phyloP scores from a whole-genome alignment of 2,888 invertebrate species.

The Agrypnus murinus region DNA sequence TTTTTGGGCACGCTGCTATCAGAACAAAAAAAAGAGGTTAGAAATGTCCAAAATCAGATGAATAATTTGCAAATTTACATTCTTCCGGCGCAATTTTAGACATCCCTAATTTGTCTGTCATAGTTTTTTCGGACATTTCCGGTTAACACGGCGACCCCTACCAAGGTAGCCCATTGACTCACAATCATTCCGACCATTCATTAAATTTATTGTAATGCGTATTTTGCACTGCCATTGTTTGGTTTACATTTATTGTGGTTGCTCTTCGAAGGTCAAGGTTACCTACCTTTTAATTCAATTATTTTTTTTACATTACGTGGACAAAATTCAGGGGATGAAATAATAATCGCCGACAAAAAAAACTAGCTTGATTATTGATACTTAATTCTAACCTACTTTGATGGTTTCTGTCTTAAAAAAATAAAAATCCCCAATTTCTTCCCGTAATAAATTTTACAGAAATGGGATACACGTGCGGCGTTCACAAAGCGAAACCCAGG shows the following conservation, averaged over 20 bases:
- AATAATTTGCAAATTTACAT: too few species aligned
- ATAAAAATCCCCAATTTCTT: slow-evolving; percentile 18
- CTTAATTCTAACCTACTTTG: too few species aligned
- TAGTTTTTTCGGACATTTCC: slow-evolving; percentile 55
- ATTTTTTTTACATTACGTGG: slow-evolving; percentile 15
- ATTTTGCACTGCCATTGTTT: slow-evolving; percentile 42
- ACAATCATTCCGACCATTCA: slow-evolving; percentile 40
- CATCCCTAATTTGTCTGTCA: slow-evolving; percentile 56
- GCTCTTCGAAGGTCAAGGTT: slow-evolving; percentile 36
- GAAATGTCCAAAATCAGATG: too few species aligned
- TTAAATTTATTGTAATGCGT: slow-evolving; percentile 44
- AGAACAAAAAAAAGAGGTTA: too few species aligned
- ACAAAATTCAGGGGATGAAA: slow-evolving; percentile 11
- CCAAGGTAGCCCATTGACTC: slow-evolving; percentile 60
- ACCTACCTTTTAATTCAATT: not conserved
- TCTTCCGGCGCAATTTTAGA: not conserved
- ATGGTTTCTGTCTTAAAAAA: not conserved
- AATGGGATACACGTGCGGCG: slow-evolving; percentile 39
- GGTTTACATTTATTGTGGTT: slow-evolving; percentile 28
- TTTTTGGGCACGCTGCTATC: too few species aligned
- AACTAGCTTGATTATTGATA: too few species aligned
- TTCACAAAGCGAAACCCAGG: slow-evolving; percentile 37
- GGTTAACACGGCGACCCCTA: slow-evolving; percentile 56
- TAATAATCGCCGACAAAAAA: not conserved
- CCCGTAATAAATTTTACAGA: slow-evolving; percentile 41